Conservation (phyloP, 1,140 invertebrate genomes). For the Heterodera schachtii region DNA sequence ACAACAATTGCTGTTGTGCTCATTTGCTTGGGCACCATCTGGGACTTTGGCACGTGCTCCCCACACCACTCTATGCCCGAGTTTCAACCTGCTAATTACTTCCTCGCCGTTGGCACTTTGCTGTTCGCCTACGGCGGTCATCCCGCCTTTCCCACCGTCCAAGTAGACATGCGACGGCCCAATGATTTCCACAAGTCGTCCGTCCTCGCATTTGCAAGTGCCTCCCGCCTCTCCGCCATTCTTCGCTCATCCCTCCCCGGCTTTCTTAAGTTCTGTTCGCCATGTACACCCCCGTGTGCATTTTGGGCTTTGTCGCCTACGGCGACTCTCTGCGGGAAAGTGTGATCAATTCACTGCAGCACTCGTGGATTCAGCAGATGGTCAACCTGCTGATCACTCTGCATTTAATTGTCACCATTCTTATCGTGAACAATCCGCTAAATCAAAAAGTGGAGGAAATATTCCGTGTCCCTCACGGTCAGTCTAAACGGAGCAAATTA, state of each 20-base stretch:
- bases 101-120: conserved; percentile 67
- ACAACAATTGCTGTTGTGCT: conserved; percentile 59
- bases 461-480: conserved; percentile 59
- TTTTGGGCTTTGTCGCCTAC: conserved; percentile 60
- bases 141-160: conserved; percentile 69
- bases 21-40: conserved; percentile 53
- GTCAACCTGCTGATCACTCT: conserved; percentile 63
- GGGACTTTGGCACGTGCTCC: conserved; percentile 45
- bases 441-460: conserved; percentile 64
- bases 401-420: conserved; percentile 62
- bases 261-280: conserved; percentile 55
- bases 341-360: conserved; percentile 61
- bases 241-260: not conserved
- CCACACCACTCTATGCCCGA: conserved; percentile 43
- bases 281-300: conserved; percentile 59
- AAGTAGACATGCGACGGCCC: conserved; percentile 68
- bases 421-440: conserved; percentile 61
- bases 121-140: conserved; percentile 68
- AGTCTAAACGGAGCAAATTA: not conserved
- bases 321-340: conserved; percentile 61
- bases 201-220: conserved; percentile 66
- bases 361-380: conserved; percentile 57
- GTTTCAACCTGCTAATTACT: conserved; percentile 66
- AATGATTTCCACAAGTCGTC: conserved; percentile 67
- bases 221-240: not conserved